A percentile compares a stretch with the other conserved stretches of the same genome.
Conservation (phyloP, 2,888 invertebrate species). For the Chrysomela aeneicollis region DNA sequence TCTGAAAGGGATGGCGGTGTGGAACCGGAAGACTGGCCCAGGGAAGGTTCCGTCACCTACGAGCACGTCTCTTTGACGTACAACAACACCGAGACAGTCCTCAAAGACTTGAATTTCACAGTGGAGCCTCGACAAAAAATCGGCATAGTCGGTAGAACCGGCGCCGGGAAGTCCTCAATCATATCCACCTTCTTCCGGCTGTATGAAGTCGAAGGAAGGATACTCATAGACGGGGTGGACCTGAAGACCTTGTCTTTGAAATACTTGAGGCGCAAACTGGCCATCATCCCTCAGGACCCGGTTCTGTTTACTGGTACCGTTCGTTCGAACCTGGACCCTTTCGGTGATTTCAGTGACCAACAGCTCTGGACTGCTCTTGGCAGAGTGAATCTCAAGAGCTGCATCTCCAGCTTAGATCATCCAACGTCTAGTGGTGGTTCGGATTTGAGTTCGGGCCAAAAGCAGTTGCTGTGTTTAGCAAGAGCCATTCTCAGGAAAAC, state of each 20-base stretch:
- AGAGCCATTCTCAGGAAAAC: slow-evolving; percentile 65
- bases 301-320: slow-evolving; percentile 78
- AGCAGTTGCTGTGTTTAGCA: slow-evolving; percentile 75
- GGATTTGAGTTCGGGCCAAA: slow-evolving; percentile 62
- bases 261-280: slow-evolving; percentile 69
- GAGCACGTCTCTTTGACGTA: slow-evolving; percentile 76
- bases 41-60: slow-evolving; percentile 72
- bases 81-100: slow-evolving; percentile 73
- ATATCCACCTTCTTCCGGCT: slow-evolving; percentile 74
- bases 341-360: slow-evolving; percentile 39
- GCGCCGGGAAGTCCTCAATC: slow-evolving; percentile 83
- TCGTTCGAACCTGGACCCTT: slow-evolving; percentile 55
- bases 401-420: slow-evolving; percentile 67
- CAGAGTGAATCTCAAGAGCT: slow-evolving; percentile 56
- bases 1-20: slow-evolving; percentile 48
- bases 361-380: slow-evolving; percentile 47
- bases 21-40: slow-evolving; percentile 76
- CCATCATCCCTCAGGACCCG: slow-evolving; percentile 87
- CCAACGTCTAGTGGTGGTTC: slow-evolving; percentile 46
- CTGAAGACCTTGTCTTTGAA: slow-evolving; percentile 59
- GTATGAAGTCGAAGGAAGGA: slow-evolving; percentile 63
- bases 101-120: slow-evolving; percentile 72
- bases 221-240: slow-evolving; percentile 72
- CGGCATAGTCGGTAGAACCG: slow-evolving; percentile 77
- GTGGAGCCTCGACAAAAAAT: slow-evolving; percentile 75